Evolutionary conservation across 2,888 invertebrate genomes (phyloP), one percentile per base, ranked within the genome.

Genomic region (Ommatoiulus sabulosus): DNA sequence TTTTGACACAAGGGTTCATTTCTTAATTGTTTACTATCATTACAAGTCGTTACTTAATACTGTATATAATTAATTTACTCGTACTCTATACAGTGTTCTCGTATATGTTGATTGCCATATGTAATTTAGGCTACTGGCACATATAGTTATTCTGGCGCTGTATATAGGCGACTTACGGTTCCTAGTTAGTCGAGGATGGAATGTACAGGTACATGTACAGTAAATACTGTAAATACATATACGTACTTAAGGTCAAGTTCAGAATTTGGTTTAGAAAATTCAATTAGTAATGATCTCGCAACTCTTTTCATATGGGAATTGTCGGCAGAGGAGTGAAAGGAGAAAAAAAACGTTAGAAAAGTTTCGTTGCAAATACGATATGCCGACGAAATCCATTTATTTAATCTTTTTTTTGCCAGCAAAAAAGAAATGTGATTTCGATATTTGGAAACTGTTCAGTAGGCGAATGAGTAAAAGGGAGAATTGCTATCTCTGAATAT

Each of bases 391-490:
- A 80, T 80, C 80, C 80, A 80, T 80, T 80, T 80, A 80, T 80
- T 80, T 80, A 80, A 80, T 80, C 80, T 80, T 80, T 80, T 57
- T 46, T 80, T 80, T 80, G 12, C 24, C 35, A 35, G 24, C 15
- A 7, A 43, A 43, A 63, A 63, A 63, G 20, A 80, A 80, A 80
- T 80, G 80, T 43, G 80, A 80, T 80, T 80, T 80, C 80, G 35
- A 80, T 80, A 80, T 80, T 80, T 80, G 80, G 80, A 80, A 80
- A 80, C 80, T 80, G 80, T 80, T 80, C 80, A 80, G 35, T 80
- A 80, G 80, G 15, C 12, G 80, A 43, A 80, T 80, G 80, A 35
- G 12, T 80, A 43, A 43, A 24, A 35, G 80, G 80, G 80, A 80
- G 35, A 80, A 80, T 80, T 80, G 80, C 80, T 80, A 80, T 80